Percentiles rank a stretch among this genome's conserved stretches.
Conservation (phyloP, 2,113 vertebrate genomes). For the Cochlearius cochlearius region DNA sequence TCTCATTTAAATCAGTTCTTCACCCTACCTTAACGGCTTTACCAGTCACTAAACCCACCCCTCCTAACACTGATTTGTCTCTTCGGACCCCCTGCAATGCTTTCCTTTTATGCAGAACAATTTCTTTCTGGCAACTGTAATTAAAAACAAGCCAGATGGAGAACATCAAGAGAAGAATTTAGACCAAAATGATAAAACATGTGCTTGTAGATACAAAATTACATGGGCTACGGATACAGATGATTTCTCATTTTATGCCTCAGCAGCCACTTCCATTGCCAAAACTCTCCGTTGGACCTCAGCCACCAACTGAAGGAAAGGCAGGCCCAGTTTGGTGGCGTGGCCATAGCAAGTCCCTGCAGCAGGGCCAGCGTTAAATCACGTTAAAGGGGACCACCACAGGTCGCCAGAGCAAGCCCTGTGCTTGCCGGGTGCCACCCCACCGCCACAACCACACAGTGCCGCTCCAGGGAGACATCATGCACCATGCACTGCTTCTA, state of each 20-base stretch:
- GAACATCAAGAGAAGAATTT: neutral
- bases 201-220: neutral
- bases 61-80: neutral
- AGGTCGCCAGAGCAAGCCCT: neutral
- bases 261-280: neutral
- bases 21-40: neutral
- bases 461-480: neutral
- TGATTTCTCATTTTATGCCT: neutral
- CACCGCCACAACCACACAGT: neutral
- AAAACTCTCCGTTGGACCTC: rapidly evolving
- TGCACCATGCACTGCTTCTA: rapidly evolving
- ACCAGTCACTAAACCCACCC: neutral
- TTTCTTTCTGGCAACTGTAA: neutral
- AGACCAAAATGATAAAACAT: neutral
- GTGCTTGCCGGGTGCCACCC: neutral
- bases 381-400: neutral
- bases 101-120: neutral
- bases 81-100: neutral
- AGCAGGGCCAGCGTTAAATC: neutral
- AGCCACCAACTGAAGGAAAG: rapidly evolving
- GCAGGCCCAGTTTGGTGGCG: neutral
- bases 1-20: neutral
- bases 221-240: neutral
- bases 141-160: neutral
- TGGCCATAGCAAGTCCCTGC: neutral